Evolutionary conservation across 2,888 invertebrate genomes (phyloP), one percentile per base, ranked within the genome.

Genomic region (Rotaria magnacalcarata): DNA sequence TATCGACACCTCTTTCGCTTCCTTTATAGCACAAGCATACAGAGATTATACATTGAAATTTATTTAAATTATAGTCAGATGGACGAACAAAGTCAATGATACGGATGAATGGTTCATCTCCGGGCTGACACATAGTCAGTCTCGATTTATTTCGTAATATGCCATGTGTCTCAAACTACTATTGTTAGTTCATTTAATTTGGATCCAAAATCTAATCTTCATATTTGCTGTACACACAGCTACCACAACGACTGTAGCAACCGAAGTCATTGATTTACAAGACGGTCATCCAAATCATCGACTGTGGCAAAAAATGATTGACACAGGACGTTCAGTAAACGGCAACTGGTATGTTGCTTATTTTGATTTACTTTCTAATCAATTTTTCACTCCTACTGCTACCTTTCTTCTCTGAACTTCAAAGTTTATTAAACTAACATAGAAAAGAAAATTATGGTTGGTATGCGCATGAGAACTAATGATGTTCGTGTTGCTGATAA

Each of bases 221-320:
- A 34, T 19, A 16, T 34, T 67, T 67, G 67, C 34, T 34, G 11
- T n/a, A 19, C 67, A 67, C 34, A 67, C 14, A n/a, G 14, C 11
- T 6, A 67, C 67, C 3, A 0, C 16, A 67, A 67, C 34, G 19
- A 41, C 16, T 5, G 19, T 34, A 19, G 34, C 27, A 34, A 67
- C 27, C 19, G 67, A 27, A 16, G 34, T 34, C 2, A 27, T 41
- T 41, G 67, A 67, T 67, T 67, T 67, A 8, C 34, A 67, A 67
- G 67, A 67, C 34, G 67, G 67, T 34, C 67, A 67, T 67, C 67
- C 67, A 67, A 67, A 67, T 67, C 67, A 67, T 67, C 67, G 14
- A 67, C 34, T 67, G 19, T 67, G 67, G 67, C 34, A 67, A 67
- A 67, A 67, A 34, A 27, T 27, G 67, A 34, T 67, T 34, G 67